Base-by-base conservation (phyloP, 2,113 vertebrate genomes). In the Pelobates fuscus region DNA sequence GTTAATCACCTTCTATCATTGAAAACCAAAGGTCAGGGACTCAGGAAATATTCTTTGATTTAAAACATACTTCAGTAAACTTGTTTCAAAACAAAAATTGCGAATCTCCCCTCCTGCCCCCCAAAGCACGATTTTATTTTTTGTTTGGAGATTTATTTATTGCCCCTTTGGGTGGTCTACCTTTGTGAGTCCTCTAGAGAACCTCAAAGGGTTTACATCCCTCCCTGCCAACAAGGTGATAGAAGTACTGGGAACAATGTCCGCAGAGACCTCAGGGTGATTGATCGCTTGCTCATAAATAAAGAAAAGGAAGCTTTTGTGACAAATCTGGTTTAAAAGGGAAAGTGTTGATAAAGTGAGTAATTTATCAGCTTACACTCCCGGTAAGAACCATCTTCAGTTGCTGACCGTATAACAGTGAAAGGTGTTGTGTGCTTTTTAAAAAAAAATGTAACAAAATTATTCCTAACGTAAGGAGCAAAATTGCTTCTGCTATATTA, bases 301-400 rank as follows among this genome's bases (percentile, higher is more conserved):
- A 61, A 70, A 79, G 68, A 63, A 72, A 78, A 67, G 68, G 62
- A 77, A 83, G 64, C 0, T 0, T 37, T 0, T 8, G 68, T 20
- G 76, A 77, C 52, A 80, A 78, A 80, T 76, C n/a, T 65, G 83
- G 79, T 65, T 78, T 5, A 55, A 59, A 68, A 80, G 57, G 44
- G 57, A 79, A 79, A 76, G 66, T 3, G 20, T 58, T 58, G 79
- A 77, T 77, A 58, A 62, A 64, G 80, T 64, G 43, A 79, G 74
- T 78, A 78, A 83, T 82, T 83, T 72, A 27, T 83, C 81, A 84
- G 82, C 41, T 78, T 73, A 75, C 63, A 78, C 59, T 74, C 76
- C 52, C n/a, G 5, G 44, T 67, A 72, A 30, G n/a, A 15, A 57
- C 73, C 17, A 43, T 68, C 30, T 8, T 25, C 37, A n/a, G n/a